A percentile compares a stretch with the other conserved stretches of the same genome.
phyloP scores from a whole-genome alignment of 2,113 vertebrate species.

The Lamprotornis superbus region DNA sequence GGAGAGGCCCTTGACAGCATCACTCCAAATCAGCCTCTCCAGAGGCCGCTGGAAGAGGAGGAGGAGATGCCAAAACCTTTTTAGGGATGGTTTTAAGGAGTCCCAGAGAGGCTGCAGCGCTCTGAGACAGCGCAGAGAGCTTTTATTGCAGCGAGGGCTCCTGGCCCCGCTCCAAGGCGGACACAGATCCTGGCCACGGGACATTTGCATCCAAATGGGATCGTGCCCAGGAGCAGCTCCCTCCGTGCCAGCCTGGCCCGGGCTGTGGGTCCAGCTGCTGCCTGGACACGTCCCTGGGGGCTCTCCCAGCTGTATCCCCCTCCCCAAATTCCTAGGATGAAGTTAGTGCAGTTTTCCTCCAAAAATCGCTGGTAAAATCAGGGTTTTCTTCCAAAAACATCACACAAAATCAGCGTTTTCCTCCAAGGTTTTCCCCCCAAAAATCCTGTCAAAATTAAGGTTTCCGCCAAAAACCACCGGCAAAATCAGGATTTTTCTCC shows the following conservation, averaged over 20 bases:
- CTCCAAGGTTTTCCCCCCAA: not conserved
- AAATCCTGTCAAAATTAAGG: not conserved
- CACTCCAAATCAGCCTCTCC: not conserved
- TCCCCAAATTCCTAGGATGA: not conserved
- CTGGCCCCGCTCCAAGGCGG: slow-evolving; percentile 9
- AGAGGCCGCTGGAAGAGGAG: not conserved
- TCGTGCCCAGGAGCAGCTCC: not conserved
- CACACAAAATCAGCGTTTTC: not conserved
- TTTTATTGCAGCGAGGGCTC: not conserved
- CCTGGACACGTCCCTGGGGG: not conserved
- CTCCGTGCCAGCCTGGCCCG: not conserved
- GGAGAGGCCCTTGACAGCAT: not conserved
- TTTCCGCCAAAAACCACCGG: not conserved
- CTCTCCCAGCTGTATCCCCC: not conserved
- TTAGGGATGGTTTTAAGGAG: slow-evolving; percentile 27
- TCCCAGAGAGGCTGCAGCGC: not conserved
- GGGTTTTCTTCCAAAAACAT: not conserved
- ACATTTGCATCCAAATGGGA: not conserved
- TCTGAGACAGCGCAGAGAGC: not conserved
- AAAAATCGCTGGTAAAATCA: not conserved
- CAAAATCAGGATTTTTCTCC: not conserved
- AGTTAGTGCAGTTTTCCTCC: no score
- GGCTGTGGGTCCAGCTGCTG: not conserved
- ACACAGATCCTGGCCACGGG: not conserved
- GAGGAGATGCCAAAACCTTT: slow-evolving; percentile 18